These are phyloP conservation scores for Balaenoptera acutorostrata DNA, from an alignment of 2,113 vertebrate species.

Conservation along the genomic window DNA sequence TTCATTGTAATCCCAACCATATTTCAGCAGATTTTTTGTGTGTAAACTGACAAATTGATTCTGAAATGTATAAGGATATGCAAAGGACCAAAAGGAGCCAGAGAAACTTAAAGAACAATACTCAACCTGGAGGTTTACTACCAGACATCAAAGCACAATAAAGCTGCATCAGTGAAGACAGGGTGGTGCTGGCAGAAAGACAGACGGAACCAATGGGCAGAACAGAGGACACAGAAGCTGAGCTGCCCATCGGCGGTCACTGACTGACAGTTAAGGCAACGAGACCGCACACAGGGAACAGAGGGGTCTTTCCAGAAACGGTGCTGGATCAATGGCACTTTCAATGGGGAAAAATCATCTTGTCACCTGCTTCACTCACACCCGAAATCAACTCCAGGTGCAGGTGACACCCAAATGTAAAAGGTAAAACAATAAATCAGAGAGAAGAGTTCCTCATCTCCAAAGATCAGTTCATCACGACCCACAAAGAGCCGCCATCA, in stretches of 20 bases:
- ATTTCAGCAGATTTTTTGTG: neutral
- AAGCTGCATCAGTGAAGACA: fast-evolving
- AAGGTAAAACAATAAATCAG: no score
- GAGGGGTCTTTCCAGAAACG: fast-evolving
- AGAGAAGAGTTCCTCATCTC: no score
- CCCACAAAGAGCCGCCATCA: neutral
- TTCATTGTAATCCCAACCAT: neutral
- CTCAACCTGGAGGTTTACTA: neutral
- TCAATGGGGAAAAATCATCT: fast-evolving
- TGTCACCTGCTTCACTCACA: fast-evolving
- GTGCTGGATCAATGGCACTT: fast-evolving
- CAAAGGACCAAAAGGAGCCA: neutral
- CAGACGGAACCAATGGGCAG: no score
- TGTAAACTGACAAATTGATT: neutral
- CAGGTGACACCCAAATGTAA: no score
- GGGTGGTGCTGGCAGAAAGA: neutral
- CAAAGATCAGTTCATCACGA: fast-evolving
- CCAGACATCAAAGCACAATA: neutral
- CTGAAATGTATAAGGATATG: fast-evolving
- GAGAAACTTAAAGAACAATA: neutral
- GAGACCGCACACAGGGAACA: neutral
- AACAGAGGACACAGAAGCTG: neutral
- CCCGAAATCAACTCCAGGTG: fast-evolving
- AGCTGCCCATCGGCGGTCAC: fast-evolving
- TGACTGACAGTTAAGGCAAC: neutral